phyloP scores from a whole-genome alignment of 2,888 invertebrate genomes.

The Luffia ferchaultella region DNA sequence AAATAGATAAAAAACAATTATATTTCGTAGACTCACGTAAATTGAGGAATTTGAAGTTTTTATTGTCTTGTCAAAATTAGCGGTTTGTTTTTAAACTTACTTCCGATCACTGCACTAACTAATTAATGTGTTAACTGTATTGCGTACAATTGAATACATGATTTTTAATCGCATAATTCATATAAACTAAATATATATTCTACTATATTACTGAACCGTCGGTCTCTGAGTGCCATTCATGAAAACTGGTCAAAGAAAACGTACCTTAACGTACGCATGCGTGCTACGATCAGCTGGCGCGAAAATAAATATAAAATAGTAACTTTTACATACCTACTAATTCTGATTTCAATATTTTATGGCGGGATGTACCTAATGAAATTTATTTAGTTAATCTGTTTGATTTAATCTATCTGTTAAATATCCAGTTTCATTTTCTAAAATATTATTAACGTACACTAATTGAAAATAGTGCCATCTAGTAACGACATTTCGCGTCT shows the following conservation, averaged over 20 bases:
- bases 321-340: too few species aligned
- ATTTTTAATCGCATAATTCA: slow-evolving; percentile 46
- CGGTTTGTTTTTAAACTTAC: slow-evolving; percentile 16
- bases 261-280: slow-evolving; percentile 43
- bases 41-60: slow-evolving; percentile 33
- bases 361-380: too few species aligned
- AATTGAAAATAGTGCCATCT: too few species aligned
- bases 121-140: slow-evolving; percentile 43
- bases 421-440: too few species aligned
- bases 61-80: slow-evolving; percentile 40
- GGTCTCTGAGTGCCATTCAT: slow-evolving; percentile 55
- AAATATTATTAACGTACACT: too few species aligned
- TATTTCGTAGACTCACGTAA: slow-evolving; percentile 26
- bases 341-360: too few species aligned
- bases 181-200: slow-evolving; percentile 33
- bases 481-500: too few species aligned
- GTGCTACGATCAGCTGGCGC: slow-evolving; percentile 16
- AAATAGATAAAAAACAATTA: slow-evolving; percentile 18
- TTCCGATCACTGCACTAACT: slow-evolving; percentile 43
- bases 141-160: slow-evolving; percentile 34
- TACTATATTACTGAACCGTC: slow-evolving; percentile 16
- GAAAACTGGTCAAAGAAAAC: slow-evolving; percentile 21
- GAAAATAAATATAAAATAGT: too few species aligned
- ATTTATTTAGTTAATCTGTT: too few species aligned
- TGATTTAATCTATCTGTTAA: too few species aligned